These are phyloP conservation scores for Chymomyza caudatula DNA, from an alignment of 2,888 invertebrate species.

Conservation along the genomic window DNA sequence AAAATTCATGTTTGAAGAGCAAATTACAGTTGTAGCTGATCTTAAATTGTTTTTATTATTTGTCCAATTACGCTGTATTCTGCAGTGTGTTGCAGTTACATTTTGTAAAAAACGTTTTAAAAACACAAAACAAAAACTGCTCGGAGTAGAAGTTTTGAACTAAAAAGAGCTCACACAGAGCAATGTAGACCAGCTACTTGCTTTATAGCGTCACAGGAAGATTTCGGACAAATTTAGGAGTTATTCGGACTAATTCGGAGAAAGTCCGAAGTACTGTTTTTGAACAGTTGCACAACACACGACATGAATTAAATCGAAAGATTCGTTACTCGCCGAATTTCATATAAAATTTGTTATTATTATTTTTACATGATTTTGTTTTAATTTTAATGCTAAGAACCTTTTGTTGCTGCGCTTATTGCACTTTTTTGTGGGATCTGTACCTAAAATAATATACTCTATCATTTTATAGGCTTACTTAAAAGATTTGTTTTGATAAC, in stretches of 20 bases:
- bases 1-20: not conserved
- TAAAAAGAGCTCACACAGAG: conserved; percentile 4
- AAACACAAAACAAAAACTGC: not conserved
- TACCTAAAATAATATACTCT: not conserved
- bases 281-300: conserved; percentile 25
- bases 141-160: not conserved
- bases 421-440: conserved; percentile 4
- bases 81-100: conserved; percentile 3
- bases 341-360: conserved; percentile 27
- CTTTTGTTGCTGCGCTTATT: conserved; percentile 36
- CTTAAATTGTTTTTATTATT: conserved; percentile 20
- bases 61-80: conserved; percentile 9
- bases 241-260: not conserved
- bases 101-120: not conserved
- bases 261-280: not conserved
- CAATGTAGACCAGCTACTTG: conserved; percentile 39
- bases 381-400: conserved; percentile 24
- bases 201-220: not conserved
- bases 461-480: not conserved
- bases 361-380: conserved; percentile 8
- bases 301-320: conserved; percentile 15
- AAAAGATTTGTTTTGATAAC: not conserved
- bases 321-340: conserved; percentile 29
- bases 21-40: not conserved
- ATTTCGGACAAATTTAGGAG: too few species aligned